Evolutionary conservation across 2,797 vertebrate species (phyloP), one percentile per base, ranked within the genome.

Genomic region (Lates japonicus): DNA sequence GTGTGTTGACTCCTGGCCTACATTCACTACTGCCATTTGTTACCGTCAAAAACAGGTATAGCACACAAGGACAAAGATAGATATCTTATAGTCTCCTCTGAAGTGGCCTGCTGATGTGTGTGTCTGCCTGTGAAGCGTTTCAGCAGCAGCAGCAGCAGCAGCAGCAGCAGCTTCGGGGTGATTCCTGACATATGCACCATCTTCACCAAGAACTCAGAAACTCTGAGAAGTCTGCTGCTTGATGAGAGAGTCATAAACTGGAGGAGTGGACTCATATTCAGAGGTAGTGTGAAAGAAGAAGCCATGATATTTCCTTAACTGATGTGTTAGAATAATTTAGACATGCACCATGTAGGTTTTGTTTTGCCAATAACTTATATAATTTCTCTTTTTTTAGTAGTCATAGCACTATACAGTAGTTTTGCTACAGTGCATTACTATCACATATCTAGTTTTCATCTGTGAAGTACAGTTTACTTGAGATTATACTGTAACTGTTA

Each of bases 1-100:
- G 75, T 82, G 89, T 74, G 80, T 79, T 67, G 87, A 90, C 83
- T 93, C 87, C 81, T 92, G 92, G 92, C 90, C 91, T 83, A 91
- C 29, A 91, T 93, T 93, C 82, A 81, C 74, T 6, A 51, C 78
- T 67, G 83, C 84, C 69, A 80, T 93, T 90, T 92, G 85, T 88
- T 90, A 88, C 65, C 39, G 70, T 89, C 86, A 84, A 59, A 89
- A 87, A 64, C 74, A 80, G 90, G 83, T 86, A 77, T 59, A 49
- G 83, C 83, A 75, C 71, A 76, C 60, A 17, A 76, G 71, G 70
- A 84, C 55, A 74, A 76, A 76, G 76, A 71, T 68, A 14, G 75
- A 80, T 72, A 66, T 78, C 61, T 35, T 59, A 70, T 19, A 29
- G 66, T 37, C 37, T 88, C 76, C 49, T 83, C 62, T 46, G 33